Conservation (phyloP, 2,888 invertebrate species). For the Euplexia lucipara region DNA sequence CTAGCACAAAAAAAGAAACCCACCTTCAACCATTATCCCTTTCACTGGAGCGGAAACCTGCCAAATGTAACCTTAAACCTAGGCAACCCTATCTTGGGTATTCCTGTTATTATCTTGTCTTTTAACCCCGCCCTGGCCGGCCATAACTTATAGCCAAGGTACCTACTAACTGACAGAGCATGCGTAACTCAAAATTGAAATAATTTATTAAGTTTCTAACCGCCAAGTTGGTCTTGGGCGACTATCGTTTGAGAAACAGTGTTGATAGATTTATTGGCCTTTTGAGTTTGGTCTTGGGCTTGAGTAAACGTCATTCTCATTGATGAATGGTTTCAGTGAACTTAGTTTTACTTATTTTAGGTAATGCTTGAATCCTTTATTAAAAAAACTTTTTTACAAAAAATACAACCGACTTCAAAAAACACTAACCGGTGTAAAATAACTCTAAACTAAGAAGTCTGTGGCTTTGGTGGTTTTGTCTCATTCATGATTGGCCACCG, state of each 20-base stretch:
- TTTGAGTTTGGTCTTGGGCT: conserved; percentile 13
- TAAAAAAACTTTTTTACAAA: conserved; percentile 1
- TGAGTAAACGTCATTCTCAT: neutral
- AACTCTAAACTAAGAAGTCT: too few species aligned
- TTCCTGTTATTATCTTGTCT: conserved; percentile 68
- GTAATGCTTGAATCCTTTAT: too few species aligned
- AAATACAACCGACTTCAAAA: too few species aligned
- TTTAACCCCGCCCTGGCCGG: conserved; percentile 67
- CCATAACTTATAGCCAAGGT: conserved; percentile 65
- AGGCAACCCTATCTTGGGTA: conserved; percentile 48
- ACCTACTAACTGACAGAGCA: conserved; percentile 54
- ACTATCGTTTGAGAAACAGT: conserved; percentile 48
- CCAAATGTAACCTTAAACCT: conserved; percentile 34
- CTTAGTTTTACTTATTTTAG: neutral
- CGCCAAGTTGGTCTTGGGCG: conserved; percentile 50
- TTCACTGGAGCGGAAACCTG: conserved; percentile 50
- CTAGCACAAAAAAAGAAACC: conserved; percentile 20
- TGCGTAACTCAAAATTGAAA: conserved; percentile 66
- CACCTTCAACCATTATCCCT: conserved; percentile 53
- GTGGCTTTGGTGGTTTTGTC: too few species aligned
- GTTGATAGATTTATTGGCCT: conserved; percentile 57
- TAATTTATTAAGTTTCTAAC: conserved; percentile 65
- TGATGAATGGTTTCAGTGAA: conserved; percentile 13
- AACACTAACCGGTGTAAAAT: too few species aligned
- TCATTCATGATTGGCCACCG: too few species aligned